phyloP scores from a whole-genome alignment of 2,888 invertebrate species.

The Oxystoma pomonae region DNA sequence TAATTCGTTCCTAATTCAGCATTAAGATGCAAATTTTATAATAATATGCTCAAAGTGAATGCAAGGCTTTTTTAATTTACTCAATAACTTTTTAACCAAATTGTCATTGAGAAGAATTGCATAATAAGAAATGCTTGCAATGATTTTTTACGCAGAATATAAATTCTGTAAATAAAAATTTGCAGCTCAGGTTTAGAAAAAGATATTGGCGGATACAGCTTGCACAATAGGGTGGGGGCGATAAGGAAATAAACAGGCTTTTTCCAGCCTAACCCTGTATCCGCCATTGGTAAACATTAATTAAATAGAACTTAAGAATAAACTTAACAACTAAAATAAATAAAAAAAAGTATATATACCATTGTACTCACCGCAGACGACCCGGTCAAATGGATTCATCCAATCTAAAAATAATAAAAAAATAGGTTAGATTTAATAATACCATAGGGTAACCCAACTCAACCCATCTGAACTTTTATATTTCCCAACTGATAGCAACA shows the following conservation, averaged over 20 bases:
- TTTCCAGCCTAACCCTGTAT: no score
- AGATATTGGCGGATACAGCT: neutral
- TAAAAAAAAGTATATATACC: conserved; percentile 66
- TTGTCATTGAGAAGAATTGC: neutral
- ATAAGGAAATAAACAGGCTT: no score
- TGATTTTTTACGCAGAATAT: neutral
- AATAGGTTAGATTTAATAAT: no score
- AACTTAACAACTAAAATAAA: conserved; percentile 43
- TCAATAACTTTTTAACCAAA: neutral
- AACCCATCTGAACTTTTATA: no score
- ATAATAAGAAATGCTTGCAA: neutral
- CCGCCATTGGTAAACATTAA: no score
- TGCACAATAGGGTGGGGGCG: no score
- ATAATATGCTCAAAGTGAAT: no score
- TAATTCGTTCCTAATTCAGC: no score
- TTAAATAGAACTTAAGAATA: neutral
- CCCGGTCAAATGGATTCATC: conserved; percentile 93
- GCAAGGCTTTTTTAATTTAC: neutral
- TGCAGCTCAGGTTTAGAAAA: neutral
- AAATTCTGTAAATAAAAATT: neutral
- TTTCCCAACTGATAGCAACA: no score
- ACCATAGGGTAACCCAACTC: no score
- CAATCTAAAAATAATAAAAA: conserved; percentile 69
- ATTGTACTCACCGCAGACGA: conserved; percentile 91
- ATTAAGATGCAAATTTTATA: no score